A percentile compares a stretch with the other conserved stretches of the same genome.
phyloP scores from a whole-genome alignment of 2,888 invertebrate genomes.

The Athalia rosae region DNA sequence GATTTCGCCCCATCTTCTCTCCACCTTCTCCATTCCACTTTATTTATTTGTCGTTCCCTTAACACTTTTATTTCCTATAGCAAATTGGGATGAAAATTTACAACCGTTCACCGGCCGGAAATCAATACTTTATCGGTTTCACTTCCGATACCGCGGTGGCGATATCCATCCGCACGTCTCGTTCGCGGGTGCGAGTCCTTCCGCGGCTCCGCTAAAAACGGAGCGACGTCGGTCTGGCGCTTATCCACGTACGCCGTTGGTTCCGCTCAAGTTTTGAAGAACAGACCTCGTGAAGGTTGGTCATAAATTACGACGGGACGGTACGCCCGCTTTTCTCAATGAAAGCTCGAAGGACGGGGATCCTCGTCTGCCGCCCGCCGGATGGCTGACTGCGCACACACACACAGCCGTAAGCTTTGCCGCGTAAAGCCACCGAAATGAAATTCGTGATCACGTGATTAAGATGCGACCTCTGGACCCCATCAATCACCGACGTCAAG shows the following conservation, averaged over 20 bases:
- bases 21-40: too few species aligned
- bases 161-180: too few species aligned
- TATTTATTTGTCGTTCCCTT: too few species aligned
- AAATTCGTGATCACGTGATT: slow-evolving; percentile 42
- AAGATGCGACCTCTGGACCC: slow-evolving; percentile 40
- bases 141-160: too few species aligned
- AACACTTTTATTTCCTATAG: too few species aligned
- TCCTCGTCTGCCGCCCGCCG: slow-evolving; percentile 4
- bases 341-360: slow-evolving; percentile 37
- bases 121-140: too few species aligned
- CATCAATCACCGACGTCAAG: slow-evolving; percentile 44
- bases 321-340: slow-evolving; percentile 30
- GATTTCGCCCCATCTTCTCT: too few species aligned
- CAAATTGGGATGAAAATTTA: too few species aligned
- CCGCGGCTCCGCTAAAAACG: not conserved
- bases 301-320: slow-evolving; percentile 23
- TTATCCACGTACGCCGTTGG: not conserved
- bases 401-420: not conserved
- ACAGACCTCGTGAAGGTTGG: not conserved
- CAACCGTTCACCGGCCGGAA: too few species aligned
- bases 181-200: too few species aligned
- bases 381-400: not conserved
- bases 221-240: not conserved
- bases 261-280: not conserved
- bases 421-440: slow-evolving; percentile 15